Percentiles rank a stretch among this genome's conserved stretches.
Evolutionary conservation across 2,113 vertebrate genomes (phyloP).

Genomic region (Carollia perspicillata): DNA sequence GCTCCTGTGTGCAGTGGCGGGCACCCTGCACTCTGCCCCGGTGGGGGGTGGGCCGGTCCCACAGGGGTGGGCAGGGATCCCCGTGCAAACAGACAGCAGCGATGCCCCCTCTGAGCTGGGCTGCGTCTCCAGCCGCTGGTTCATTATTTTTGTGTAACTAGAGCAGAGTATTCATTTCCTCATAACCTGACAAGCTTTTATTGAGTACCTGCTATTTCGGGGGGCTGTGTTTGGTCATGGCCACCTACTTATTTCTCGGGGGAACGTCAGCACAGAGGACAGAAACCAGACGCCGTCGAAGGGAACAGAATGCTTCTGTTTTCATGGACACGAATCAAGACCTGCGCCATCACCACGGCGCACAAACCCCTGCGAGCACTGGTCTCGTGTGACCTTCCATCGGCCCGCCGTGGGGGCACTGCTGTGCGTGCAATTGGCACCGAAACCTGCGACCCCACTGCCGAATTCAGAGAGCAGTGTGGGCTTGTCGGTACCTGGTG

Average conservation of each 20-base stretch:
- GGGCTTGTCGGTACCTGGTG: not conserved
- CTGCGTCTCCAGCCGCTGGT: not conserved
- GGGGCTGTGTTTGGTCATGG: not conserved
- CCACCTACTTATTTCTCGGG: not conserved
- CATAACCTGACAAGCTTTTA: not conserved
- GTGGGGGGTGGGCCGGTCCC: fast-evolving
- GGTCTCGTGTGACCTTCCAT: fast-evolving
- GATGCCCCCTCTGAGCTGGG: no score
- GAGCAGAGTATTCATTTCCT: not conserved
- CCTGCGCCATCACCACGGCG: fast-evolving
- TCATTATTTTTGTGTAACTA: not conserved
- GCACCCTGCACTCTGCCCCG: fast-evolving
- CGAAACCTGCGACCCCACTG: fast-evolving
- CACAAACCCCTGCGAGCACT: fast-evolving
- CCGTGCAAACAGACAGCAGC: not conserved
- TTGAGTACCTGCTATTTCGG: not conserved
- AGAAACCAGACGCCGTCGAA: not conserved
- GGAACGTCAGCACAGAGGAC: not conserved
- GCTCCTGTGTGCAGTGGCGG: not conserved
- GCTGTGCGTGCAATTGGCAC: fast-evolving
- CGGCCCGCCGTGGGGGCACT: fast-evolving
- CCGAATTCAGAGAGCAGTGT: fast-evolving
- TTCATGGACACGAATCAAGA: not conserved
- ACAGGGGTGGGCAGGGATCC: not conserved
- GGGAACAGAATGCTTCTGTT: not conserved